Evolutionary conservation across 1,140 invertebrate species (phyloP).

Genomic region (Rhagoletis zephyria): DNA sequence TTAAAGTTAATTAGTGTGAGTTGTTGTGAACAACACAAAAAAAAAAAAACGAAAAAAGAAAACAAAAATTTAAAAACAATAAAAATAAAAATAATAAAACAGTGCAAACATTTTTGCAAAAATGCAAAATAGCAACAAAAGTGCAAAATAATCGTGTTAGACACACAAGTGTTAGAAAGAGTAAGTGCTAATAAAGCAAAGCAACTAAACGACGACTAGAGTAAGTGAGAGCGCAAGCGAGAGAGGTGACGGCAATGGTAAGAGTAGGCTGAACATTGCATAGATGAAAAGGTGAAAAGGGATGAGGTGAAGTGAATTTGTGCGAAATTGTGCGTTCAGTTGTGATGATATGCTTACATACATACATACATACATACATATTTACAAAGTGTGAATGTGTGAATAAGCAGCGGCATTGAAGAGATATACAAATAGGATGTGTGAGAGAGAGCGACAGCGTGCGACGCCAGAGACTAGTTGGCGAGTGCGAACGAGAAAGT

Average conservation of each 20-base stretch:
- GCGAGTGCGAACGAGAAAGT: not conserved
- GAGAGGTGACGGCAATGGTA: not conserved
- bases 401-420: not conserved
- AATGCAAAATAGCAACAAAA: slow-evolving; percentile 35
- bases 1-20: slow-evolving; percentile 40
- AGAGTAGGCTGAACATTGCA: too few relatives aligned
- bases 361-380: too few relatives aligned
- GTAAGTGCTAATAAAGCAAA: not conserved
- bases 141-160: slow-evolving; percentile 7
- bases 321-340: slow-evolving; percentile 31
- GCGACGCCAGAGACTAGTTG: not conserved
- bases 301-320: not conserved
- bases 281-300: not conserved
- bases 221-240: not conserved
- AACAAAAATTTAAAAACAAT: not conserved
- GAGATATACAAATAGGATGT: not conserved
- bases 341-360: not conserved
- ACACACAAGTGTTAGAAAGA: slow-evolving; percentile 42
- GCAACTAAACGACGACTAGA: not conserved
- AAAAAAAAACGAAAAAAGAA: not conserved
- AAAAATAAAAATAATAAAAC: not conserved
- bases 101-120: slow-evolving; percentile 29
- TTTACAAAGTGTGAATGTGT: slow-evolving; percentile 7
- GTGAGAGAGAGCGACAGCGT: not conserved
- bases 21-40: not conserved